These are phyloP conservation scores for Oophaga pumilio DNA, from an alignment of 2,113 vertebrate genomes.

Conservation along the genomic window DNA sequence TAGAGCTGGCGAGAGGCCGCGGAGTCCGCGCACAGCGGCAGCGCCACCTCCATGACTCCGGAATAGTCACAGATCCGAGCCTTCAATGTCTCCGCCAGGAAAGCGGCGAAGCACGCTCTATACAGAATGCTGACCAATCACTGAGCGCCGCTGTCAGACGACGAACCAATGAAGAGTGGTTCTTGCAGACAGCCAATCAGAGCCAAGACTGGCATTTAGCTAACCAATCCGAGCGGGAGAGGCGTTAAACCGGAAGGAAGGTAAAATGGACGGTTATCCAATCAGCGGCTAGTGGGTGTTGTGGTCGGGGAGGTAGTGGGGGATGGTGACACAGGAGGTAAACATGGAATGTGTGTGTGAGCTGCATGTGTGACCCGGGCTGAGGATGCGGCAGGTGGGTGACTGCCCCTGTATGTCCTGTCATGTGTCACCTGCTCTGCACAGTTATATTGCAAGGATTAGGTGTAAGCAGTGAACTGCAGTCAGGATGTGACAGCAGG, in stretches of 20 bases:
- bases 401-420: neutral
- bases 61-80: no score
- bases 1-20: no score
- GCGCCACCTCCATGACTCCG: no score
- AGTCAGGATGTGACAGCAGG: neutral
- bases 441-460: neutral
- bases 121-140: neutral
- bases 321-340: conserved; percentile 14
- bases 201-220: neutral
- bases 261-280: neutral
- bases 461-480: neutral
- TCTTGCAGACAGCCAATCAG: neutral
- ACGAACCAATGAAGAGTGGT: neutral
- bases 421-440: neutral
- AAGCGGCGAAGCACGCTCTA: neutral
- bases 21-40: no score
- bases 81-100: neutral
- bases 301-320: conserved; percentile 12
- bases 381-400: neutral
- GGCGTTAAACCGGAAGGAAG: neutral
- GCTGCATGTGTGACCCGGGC: conserved; percentile 2
- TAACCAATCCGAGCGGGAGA: neutral
- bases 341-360: conserved; percentile 37
- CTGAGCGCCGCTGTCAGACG: neutral
- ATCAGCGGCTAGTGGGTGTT: conserved; percentile 14